Evolutionary conservation across 2,797 vertebrate genomes (phyloP).

Genomic region (Lycodopsis pacificus): DNA sequence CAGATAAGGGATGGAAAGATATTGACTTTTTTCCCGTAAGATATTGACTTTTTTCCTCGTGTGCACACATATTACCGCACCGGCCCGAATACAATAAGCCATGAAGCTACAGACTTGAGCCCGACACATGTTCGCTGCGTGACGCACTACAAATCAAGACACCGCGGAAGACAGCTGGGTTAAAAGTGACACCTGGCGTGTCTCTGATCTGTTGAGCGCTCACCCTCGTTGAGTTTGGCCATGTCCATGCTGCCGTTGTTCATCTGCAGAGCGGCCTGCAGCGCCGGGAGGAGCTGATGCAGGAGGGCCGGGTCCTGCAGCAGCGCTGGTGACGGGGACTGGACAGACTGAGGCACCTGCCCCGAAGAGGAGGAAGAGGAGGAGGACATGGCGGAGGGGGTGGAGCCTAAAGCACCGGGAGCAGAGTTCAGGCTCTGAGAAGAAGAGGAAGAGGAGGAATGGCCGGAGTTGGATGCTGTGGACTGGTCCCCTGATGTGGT

Average conservation of each 20-base stretch:
- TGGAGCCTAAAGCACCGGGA: slow-evolving; percentile 76
- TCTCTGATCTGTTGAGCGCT: slow-evolving; percentile 41
- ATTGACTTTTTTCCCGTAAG: not conserved
- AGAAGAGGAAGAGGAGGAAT: slow-evolving; percentile 89
- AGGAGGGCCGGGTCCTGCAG: slow-evolving; percentile 98
- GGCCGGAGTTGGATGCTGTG: slow-evolving; percentile 83
- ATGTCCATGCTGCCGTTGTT: slow-evolving; percentile 98
- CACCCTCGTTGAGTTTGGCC: slow-evolving; percentile 99
- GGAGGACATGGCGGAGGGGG: slow-evolving; percentile 83
- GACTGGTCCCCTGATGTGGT: slow-evolving; percentile 92
- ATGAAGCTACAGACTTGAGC: no score
- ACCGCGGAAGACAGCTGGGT: not conserved
- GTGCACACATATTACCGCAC: not conserved
- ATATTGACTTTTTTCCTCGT: not conserved
- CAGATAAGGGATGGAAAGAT: not conserved
- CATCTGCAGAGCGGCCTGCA: slow-evolving; percentile 98
- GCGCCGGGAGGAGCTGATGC: slow-evolving; percentile 95
- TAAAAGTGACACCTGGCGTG: not conserved
- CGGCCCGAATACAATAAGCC: not conserved
- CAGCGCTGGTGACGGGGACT: slow-evolving; percentile 86
- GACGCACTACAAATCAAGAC: not conserved
- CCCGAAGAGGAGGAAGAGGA: slow-evolving; percentile 80
- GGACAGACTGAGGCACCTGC: slow-evolving; percentile 89
- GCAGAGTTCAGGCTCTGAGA: slow-evolving; percentile 83
- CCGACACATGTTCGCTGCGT: no score